These are phyloP conservation scores for Unio delphinus DNA, from an alignment of 2,888 invertebrate genomes.

Conservation along the genomic window DNA sequence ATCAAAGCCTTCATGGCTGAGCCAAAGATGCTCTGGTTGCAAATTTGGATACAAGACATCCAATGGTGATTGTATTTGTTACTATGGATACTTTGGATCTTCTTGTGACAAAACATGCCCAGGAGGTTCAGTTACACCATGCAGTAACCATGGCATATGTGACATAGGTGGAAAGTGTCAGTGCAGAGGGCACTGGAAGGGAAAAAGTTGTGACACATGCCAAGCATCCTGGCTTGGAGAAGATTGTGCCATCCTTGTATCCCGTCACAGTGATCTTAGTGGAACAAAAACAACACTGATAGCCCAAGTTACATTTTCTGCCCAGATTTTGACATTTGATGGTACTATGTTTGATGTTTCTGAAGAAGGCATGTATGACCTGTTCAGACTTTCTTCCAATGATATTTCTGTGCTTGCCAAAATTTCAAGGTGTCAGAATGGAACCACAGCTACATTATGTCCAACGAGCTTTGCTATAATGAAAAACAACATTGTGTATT, in stretches of 20 bases:
- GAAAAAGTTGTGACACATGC: conserved; percentile 40
- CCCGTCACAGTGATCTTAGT: conserved; percentile 18
- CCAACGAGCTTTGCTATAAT: conserved; percentile 9
- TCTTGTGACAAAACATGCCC: conserved; percentile 46
- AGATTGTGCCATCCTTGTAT: conserved; percentile 41
- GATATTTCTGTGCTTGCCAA: conserved; percentile 9
- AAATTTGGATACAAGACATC: conserved; percentile 33
- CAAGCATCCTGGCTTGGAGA: conserved; percentile 40
- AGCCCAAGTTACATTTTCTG: conserved; percentile 42
- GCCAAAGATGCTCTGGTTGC: conserved; percentile 37
- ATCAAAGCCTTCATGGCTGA: conserved; percentile 41
- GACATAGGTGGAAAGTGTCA: conserved; percentile 41
- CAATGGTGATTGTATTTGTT: conserved; percentile 35
- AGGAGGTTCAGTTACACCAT: conserved; percentile 43
- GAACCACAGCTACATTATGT: conserved; percentile 4
- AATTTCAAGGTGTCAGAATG: conserved; percentile 13
- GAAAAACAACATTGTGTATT: conserved; percentile 6
- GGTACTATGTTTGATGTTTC: conserved; percentile 40
- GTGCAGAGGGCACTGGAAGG: conserved; percentile 43
- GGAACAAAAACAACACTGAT: conserved; percentile 21
- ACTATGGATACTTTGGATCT: conserved; percentile 51
- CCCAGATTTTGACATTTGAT: conserved; percentile 48
- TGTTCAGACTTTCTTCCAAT: conserved; percentile 16
- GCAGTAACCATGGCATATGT: conserved; percentile 45
- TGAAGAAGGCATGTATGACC: conserved; percentile 21